These are phyloP conservation scores for Acrocephalus kingi DNA, from an alignment of 2,113 vertebrate species.

Conservation along the genomic window DNA sequence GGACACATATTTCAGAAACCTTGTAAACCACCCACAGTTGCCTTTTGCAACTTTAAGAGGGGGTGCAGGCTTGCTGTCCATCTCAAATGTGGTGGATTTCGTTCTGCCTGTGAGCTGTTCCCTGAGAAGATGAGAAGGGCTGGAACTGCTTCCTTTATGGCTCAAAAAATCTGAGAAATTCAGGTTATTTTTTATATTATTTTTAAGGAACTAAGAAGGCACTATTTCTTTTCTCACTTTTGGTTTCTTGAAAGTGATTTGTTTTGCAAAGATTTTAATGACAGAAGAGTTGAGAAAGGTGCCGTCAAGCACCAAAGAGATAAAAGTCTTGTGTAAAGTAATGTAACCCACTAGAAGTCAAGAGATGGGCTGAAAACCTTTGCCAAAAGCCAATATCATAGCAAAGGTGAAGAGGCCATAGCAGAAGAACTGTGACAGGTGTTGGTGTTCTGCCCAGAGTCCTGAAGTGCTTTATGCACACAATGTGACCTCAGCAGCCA, in stretches of 20 bases:
- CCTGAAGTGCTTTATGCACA: background rate
- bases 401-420: background rate
- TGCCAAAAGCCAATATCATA: background rate
- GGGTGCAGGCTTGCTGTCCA: rapidly evolving
- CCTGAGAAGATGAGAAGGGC: background rate
- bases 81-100: background rate
- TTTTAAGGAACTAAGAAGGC: background rate
- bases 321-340: background rate
- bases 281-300: background rate
- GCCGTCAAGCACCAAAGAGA: background rate
- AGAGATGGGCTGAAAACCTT: background rate
- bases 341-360: background rate
- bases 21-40: background rate
- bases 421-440: background rate
- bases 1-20: background rate
- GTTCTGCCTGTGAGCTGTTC: background rate
- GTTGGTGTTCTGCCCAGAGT: rapidly evolving
- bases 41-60: background rate
- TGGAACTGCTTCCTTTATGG: background rate
- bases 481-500: background rate
- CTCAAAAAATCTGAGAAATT: background rate
- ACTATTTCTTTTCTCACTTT: background rate
- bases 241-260: background rate
- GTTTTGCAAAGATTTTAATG: background rate
- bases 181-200: background rate